phyloP scores from a whole-genome alignment of 2,797 vertebrate genomes.

The Streptopelia turtur region DNA sequence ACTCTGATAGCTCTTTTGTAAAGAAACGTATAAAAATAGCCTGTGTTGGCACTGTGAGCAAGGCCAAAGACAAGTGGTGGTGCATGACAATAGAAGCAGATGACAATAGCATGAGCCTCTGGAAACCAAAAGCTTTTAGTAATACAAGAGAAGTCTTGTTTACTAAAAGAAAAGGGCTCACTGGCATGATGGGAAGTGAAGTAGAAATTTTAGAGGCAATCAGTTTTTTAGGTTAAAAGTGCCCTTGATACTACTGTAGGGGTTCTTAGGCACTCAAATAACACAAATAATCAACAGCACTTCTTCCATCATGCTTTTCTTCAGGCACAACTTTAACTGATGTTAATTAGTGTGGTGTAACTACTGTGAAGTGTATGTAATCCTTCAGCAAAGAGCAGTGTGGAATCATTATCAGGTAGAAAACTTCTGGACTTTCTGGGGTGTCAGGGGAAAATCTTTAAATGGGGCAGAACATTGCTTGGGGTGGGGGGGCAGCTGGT shows the following conservation, averaged over 20 bases:
- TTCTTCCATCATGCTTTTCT: not conserved
- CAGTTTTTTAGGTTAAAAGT: not conserved
- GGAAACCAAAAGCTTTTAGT: not conserved
- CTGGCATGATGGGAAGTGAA: not conserved
- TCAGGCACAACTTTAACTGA: not conserved
- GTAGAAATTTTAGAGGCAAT: not conserved
- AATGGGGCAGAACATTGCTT: not conserved
- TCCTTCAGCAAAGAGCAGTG: not conserved
- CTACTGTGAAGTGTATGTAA: not conserved
- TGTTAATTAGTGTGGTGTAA: not conserved
- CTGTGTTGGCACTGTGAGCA: not conserved
- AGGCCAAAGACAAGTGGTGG: not conserved
- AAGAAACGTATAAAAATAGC: not conserved
- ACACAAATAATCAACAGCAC: not conserved
- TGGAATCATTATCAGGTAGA: not conserved
- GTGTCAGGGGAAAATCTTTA: not conserved
- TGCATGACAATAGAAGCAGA: not conserved
- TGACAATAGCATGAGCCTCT: not conserved
- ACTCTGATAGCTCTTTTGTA: not conserved
- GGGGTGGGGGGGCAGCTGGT: rapidly evolving
- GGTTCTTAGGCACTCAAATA: not conserved
- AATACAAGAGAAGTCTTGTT: not conserved
- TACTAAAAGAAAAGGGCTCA: not conserved
- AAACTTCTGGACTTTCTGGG: not conserved
- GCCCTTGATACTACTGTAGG: not conserved